phyloP scores from a whole-genome alignment of 2,888 invertebrate species.

The Chalcosyrphus nemorum region DNA sequence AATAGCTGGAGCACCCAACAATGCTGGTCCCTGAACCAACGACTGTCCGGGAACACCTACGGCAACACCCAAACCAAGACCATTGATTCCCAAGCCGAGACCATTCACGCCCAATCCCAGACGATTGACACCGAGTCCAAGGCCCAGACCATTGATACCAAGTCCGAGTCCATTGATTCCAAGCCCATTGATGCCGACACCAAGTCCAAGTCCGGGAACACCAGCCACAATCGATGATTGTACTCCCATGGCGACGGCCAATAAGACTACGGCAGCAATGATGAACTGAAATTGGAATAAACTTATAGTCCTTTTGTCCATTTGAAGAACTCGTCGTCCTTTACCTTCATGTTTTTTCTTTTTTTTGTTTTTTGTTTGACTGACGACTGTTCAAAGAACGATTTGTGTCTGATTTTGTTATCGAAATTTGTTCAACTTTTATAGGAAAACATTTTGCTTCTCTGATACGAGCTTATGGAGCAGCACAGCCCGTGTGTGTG shows the following conservation, averaged over 20 bases:
- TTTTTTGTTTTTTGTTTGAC: constrained; percentile 22
- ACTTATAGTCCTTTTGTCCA: not conserved
- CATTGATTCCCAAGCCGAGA: constrained; percentile 38
- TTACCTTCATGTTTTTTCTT: constrained; percentile 65
- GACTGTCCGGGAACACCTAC: constrained; percentile 33
- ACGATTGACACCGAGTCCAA: constrained; percentile 10
- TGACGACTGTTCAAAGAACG: constrained; percentile 28
- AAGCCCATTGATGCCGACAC: constrained; percentile 35
- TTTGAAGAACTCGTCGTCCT: not conserved
- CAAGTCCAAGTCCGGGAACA: constrained; percentile 20
- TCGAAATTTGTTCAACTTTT: constrained; percentile 28
- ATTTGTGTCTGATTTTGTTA: constrained; percentile 36
- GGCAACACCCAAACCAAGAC: not conserved
- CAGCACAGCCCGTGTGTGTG: too few relatives aligned
- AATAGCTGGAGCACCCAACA: constrained; percentile 31
- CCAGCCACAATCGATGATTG: constrained; percentile 78
- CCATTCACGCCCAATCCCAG: constrained; percentile 72
- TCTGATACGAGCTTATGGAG: not conserved
- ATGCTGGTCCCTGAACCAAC: constrained; percentile 61
- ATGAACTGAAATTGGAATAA: constrained; percentile 75
- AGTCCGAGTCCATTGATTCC: not conserved
- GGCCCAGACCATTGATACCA: constrained; percentile 74
- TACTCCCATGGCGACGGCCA: constrained; percentile 79
- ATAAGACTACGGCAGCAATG: constrained; percentile 76
- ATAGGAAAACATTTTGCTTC: constrained; percentile 22